These are phyloP conservation scores for Drosophila virilis DNA, from an alignment of 1,140 invertebrate species.

Conservation along the genomic window DNA sequence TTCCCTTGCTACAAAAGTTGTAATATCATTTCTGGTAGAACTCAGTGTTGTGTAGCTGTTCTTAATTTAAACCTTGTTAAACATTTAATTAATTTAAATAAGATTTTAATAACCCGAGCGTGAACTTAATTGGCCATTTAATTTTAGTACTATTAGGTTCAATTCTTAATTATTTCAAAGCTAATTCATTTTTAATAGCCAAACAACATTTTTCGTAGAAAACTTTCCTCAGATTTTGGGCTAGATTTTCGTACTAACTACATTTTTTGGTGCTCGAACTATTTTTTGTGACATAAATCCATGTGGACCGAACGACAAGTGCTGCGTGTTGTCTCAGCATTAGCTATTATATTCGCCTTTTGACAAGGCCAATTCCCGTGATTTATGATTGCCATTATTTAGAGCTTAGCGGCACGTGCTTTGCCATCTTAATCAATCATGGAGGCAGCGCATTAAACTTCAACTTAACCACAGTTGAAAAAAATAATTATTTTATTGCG, in stretches of 20 bases:
- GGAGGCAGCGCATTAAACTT: conserved; percentile 40
- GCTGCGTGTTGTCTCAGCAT: conserved; percentile 62
- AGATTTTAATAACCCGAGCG: too few relatives aligned
- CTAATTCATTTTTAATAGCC: conserved; percentile 24
- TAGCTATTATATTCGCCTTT: conserved; percentile 59
- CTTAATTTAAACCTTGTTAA: too few relatives aligned
- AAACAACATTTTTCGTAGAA: not conserved
- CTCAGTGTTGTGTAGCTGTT: too few relatives aligned
- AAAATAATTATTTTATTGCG: conserved; percentile 29
- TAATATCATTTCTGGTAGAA: too few relatives aligned
- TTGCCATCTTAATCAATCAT: conserved; percentile 12
- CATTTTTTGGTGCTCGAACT: too few relatives aligned
- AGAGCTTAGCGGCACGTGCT: conserved; percentile 69
- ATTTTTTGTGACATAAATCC: conserved; percentile 6
- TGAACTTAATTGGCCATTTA: too few relatives aligned
- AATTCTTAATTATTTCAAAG: too few relatives aligned
- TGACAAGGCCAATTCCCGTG: conserved; percentile 69
- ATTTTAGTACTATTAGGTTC: too few relatives aligned
- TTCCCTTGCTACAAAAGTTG: too few relatives aligned
- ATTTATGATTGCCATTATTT: conserved; percentile 70
- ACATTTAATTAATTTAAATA: too few relatives aligned
- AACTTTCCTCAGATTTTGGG: too few relatives aligned
- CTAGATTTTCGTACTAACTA: too few relatives aligned
- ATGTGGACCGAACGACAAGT: not conserved
- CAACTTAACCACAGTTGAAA: conserved; percentile 26